Conservation (phyloP, 2,888 invertebrate genomes). For the Drosophila lutescens region DNA sequence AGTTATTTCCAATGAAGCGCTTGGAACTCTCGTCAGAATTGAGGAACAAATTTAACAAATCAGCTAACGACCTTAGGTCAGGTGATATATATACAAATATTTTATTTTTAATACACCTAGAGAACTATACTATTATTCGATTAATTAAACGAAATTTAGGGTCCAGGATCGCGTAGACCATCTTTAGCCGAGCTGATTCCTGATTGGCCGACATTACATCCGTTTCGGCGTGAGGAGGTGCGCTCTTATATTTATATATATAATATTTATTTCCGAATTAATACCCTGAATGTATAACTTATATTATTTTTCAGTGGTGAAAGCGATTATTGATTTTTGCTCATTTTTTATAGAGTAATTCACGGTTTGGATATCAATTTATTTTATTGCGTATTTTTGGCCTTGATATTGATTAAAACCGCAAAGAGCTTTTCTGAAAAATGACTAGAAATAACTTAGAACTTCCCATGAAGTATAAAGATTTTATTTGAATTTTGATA, state of each 20-base stretch:
- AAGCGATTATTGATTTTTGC: conserved; percentile 30
- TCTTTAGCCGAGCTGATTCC: conserved; percentile 97
- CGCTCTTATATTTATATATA: conserved; percentile 40
- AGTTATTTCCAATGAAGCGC: background rate
- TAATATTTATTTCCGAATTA: conserved; percentile 5
- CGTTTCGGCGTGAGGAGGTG: conserved; percentile 89
- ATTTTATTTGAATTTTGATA: conserved; percentile 17
- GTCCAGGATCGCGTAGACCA: conserved; percentile 89
- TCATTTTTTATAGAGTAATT: background rate
- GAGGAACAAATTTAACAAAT: background rate
- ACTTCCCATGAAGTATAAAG: background rate
- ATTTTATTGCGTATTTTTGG: background rate
- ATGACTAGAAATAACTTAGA: background rate
- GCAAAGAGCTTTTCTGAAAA: background rate
- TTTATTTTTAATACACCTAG: background rate
- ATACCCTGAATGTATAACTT: background rate
- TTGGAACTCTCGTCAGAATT: background rate
- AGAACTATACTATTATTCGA: background rate
- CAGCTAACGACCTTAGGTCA: background rate
- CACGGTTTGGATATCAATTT: conserved; percentile 6
- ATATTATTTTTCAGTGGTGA: conserved; percentile 11
- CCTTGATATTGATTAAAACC: background rate
- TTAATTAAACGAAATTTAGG: conserved; percentile 52
- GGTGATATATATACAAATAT: background rate
- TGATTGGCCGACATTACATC: conserved; percentile 93